Evolutionary conservation across 2,113 vertebrate species (phyloP), one percentile per base, ranked within the genome.

Genomic region (Abramis brama): DNA sequence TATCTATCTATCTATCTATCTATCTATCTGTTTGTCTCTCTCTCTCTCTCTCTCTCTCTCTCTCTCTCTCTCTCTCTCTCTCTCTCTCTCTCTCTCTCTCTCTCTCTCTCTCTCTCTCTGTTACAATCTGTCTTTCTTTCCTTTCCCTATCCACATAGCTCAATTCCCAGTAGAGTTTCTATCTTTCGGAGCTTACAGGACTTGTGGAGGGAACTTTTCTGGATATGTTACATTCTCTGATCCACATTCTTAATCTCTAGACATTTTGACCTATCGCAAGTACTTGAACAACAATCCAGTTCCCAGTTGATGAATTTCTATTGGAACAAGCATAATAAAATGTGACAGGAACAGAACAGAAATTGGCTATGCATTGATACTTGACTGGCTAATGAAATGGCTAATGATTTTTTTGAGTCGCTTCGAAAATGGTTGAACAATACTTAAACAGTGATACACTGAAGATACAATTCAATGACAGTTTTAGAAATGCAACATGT

Each of bases 171-270:
- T 25, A 86, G 92, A 90, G 93, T 90, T 90, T 93, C 93, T 91
- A 93, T 93, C 90, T 93, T 94, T 94, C 93, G 92, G 91, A 91
- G 94, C 91, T 94, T 92, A 94, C 45, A 82, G 87, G 90, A 89
- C 89, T 87, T 88, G 89, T 90, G 93, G 92, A 92, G 93, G 91
- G 89, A 93, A 92, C 86, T 87, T 90, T 89, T 88, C 78, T 88
- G 89, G 91, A 93, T 59, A 90, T 93, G 89, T 93, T 93, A 93
- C 91, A 93, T 90, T 88, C 90, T 88, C 87, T 90, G 88, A 90
- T 89, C 88, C 82, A 90, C 87, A 80, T 88, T 64, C 87, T 52
- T 89, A 84, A 86, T 87, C 59, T 60, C 77, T 80, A 45, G 77
- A 84, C n/a, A 59, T 87, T 79, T 85, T 79, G 75, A 79, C 62